Evolutionary conservation across 2,113 vertebrate genomes (phyloP), one percentile per base, ranked within the genome.

Genomic region (Macaca nemestrina): DNA sequence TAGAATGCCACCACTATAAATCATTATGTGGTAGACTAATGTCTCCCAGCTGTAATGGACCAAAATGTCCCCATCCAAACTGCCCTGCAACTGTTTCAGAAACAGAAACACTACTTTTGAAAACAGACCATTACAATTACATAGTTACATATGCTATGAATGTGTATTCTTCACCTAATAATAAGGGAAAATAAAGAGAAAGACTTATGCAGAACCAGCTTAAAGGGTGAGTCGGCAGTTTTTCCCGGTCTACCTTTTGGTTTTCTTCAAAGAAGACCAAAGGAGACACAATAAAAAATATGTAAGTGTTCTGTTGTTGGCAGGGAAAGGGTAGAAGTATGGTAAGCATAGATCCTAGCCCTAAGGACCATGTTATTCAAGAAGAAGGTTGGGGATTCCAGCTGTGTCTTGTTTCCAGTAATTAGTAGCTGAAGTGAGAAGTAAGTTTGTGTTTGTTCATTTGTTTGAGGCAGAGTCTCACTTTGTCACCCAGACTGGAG

Each of bases 101-200:
- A 75, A 87, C 35, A 88, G 67, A 95, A 76, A 30, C 18, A 75
- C 55, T 87, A 32, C 23, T 93, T 95, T 90, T 35, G 75, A 48
- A 91, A 95, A 85, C 6, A 92, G 57, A 45, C 50, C 72, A 59
- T 87, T 94, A 83, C 2, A 73, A 5, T 86, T 89, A 48, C 13
- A 64, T 92, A 61, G 64, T 64, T 90, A 81, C 0, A 14, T 96
- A 55, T 40, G 12, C 81, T 67, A 52, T 30, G 4, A 94, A 64
- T 76, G 8, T 89, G 45, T 40, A 64, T 70, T 90, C 52, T 70
- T 90, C 52, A 89, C n/a, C n/a, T 94, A n/a, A 79, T 96, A 79
- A 7, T 55, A 92, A 40, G 32, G 35, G 82, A 92, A 88, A 82
- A 55, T 55, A 55, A 55, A 55, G 52, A 18, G 88, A 97, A 73